Evolutionary conservation across 2,888 invertebrate genomes (phyloP).

Genomic region (Drosophila pseudotalamancana): DNA sequence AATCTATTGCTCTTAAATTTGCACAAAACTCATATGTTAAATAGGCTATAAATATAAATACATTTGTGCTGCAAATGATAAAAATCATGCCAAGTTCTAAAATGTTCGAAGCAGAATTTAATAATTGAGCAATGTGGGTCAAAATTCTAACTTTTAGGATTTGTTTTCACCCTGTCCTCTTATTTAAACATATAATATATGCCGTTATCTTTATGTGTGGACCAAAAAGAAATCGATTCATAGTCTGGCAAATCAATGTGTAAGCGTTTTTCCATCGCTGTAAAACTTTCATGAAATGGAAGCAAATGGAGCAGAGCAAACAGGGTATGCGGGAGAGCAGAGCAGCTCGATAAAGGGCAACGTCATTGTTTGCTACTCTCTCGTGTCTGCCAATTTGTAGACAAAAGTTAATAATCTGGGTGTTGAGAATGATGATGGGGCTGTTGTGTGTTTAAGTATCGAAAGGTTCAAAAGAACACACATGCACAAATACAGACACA

Average conservation of each 20-base stretch:
- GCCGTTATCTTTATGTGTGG: conserved; percentile 21
- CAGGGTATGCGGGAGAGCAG: not conserved
- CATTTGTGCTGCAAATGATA: not conserved
- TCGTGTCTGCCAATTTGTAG: conserved; percentile 40
- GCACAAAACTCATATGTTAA: too few relatives aligned
- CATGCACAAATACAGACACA: conserved; percentile 16
- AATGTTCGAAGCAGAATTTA: not conserved
- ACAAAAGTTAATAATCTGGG: conserved; percentile 13
- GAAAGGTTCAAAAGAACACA: conserved; percentile 37
- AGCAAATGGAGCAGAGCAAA: conserved; percentile 11
- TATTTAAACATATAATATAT: conserved; percentile 11
- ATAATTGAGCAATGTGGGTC: conserved; percentile 15
- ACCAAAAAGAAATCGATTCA: conserved; percentile 58
- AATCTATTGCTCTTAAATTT: too few relatives aligned
- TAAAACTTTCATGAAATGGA: conserved; percentile 52
- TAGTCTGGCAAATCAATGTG: conserved; percentile 56
- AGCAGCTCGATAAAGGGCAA: conserved; percentile 18
- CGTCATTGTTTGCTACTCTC: conserved; percentile 32
- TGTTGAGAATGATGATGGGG: conserved; percentile 46
- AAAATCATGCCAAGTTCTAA: not conserved
- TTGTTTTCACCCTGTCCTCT: not conserved
- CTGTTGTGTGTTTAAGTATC: conserved; percentile 69
- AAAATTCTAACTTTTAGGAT: conserved; percentile 8
- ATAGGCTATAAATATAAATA: not conserved
- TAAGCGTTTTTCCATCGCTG: conserved; percentile 47